Evolutionary conservation across 2,113 vertebrate species (phyloP).

Genomic region (Pelecanus crispus): DNA sequence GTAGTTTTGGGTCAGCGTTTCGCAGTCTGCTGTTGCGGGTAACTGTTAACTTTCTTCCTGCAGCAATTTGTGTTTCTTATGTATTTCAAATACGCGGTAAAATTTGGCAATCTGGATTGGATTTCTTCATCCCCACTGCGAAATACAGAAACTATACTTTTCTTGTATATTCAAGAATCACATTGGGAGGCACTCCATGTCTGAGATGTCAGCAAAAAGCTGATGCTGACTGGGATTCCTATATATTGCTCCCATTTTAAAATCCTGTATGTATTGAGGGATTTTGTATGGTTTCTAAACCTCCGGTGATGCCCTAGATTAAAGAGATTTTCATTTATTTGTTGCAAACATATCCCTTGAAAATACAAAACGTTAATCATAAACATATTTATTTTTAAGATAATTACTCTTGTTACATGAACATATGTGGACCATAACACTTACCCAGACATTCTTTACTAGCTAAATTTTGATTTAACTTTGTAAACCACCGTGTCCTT

Average conservation of each 20-base stretch:
- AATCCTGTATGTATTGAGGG: not conserved
- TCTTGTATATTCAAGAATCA: not conserved
- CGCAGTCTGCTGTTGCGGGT: not conserved
- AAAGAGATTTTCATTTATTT: not conserved
- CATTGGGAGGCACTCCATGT: not conserved
- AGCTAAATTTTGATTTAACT: slow-evolving; percentile 17
- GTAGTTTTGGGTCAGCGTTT: not conserved
- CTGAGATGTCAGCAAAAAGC: not conserved
- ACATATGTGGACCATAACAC: slow-evolving; percentile 62
- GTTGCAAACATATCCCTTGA: slow-evolving; percentile 34
- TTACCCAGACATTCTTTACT: slow-evolving; percentile 9
- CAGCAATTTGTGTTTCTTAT: not conserved
- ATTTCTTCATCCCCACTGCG: not conserved
- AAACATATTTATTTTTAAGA: slow-evolving; percentile 57
- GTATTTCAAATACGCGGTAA: not conserved
- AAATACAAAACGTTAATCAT: slow-evolving; percentile 50
- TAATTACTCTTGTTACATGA: slow-evolving; percentile 47
- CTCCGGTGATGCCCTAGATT: not conserved
- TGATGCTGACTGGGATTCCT: not conserved
- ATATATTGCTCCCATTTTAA: not conserved
- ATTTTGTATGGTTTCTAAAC: not conserved
- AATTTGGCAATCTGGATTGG: not conserved
- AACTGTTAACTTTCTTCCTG: not conserved
- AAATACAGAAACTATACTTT: not conserved
- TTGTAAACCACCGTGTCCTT: slow-evolving; percentile 45